phyloP scores from a whole-genome alignment of 2,888 invertebrate species.

The Diogma glabrata region DNA sequence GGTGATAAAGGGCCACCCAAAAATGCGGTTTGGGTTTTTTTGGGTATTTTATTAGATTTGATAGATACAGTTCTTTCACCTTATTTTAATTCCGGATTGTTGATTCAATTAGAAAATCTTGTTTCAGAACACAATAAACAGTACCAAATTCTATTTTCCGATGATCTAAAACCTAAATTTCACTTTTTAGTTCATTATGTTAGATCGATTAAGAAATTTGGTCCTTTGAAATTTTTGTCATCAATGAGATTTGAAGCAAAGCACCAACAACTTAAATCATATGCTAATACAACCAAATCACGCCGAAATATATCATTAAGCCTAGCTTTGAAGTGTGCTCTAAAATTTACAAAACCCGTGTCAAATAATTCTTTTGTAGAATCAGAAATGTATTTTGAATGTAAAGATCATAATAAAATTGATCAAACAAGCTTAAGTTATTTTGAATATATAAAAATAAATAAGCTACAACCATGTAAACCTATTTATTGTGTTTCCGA shows the following conservation, averaged over 20 bases:
- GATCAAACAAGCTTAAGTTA: no score
- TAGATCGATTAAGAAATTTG: neutral
- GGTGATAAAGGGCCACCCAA: slow-evolving; percentile 3
- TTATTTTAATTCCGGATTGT: neutral
- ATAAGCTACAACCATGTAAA: neutral
- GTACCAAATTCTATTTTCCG: neutral
- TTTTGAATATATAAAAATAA: neutral
- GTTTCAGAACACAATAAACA: neutral
- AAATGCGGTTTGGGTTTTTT: slow-evolving; percentile 13
- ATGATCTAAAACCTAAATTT: neutral
- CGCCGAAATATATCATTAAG: neutral
- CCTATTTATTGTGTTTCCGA: neutral
- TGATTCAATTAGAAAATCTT: neutral
- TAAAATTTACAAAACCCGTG: neutral
- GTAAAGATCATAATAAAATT: neutral
- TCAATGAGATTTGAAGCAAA: neutral
- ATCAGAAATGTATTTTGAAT: neutral
- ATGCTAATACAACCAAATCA: neutral
- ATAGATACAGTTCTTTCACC: neutral
- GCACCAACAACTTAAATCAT: neutral
- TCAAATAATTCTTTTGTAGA: neutral
- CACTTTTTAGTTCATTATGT: neutral
- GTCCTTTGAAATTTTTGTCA: neutral
- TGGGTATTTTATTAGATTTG: slow-evolving; percentile 10
- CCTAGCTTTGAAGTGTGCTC: neutral